phyloP scores from a whole-genome alignment of 2,888 invertebrate genomes.

The Caenorhabditis sinica region DNA sequence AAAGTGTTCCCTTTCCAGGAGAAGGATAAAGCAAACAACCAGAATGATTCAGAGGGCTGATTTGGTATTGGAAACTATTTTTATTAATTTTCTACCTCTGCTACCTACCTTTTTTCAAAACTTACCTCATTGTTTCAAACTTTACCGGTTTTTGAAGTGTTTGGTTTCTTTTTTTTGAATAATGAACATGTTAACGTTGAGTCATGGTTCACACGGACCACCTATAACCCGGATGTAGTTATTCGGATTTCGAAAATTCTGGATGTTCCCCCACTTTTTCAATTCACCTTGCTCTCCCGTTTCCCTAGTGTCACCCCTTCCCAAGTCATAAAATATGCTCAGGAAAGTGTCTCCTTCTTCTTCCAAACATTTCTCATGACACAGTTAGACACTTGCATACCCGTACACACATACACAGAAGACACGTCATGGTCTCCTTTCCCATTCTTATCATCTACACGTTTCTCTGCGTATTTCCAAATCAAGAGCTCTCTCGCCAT shows the following conservation, averaged over 20 bases:
- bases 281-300: too few relatives aligned
- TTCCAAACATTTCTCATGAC: background rate
- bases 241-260: too few relatives aligned
- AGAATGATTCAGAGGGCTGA: too few relatives aligned
- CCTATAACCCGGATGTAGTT: too few relatives aligned
- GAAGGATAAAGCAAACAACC: too few relatives aligned
- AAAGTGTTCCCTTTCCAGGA: too few relatives aligned
- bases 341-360: background rate
- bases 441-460: background rate
- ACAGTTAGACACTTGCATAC: background rate
- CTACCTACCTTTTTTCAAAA: too few relatives aligned
- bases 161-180: background rate
- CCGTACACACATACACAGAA: background rate
- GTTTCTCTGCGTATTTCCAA: background rate
- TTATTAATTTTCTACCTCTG: too few relatives aligned
- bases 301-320: background rate
- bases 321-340: constrained; percentile 21
- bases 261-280: too few relatives aligned
- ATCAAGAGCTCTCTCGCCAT: background rate
- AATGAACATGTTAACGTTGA: too few relatives aligned
- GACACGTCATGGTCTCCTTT: constrained; percentile 1
- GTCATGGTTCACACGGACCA: too few relatives aligned
- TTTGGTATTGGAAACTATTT: too few relatives aligned
- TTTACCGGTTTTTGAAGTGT: background rate
- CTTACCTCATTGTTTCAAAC: background rate